Evolutionary conservation across 2,797 vertebrate genomes (phyloP).

Genomic region (Ciconia nigra): DNA sequence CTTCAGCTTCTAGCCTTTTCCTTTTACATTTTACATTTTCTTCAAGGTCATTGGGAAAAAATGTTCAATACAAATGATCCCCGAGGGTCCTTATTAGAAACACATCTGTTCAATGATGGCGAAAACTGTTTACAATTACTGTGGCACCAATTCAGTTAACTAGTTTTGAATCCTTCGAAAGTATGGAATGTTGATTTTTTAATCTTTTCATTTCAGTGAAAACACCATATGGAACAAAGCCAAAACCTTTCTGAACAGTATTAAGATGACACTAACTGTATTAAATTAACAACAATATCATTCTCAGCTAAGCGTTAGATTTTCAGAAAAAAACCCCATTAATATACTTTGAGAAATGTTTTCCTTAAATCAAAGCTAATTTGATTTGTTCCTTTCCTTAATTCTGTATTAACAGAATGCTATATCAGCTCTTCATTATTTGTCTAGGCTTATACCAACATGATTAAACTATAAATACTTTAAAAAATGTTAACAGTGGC

Average conservation of each 20-base stretch:
- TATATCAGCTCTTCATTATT: background rate
- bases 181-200: background rate
- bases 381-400: background rate
- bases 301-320: background rate
- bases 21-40: background rate
- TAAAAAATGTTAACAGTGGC: accelerated
- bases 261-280: background rate
- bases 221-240: background rate
- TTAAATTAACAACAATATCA: background rate
- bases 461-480: background rate
- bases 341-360: background rate
- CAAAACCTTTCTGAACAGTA: background rate
- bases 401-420: background rate
- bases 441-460: background rate
- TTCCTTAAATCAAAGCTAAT: background rate
- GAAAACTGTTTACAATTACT: background rate
- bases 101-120: background rate
- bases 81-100: background rate
- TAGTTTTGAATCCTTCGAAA: background rate
- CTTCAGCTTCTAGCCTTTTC: background rate
- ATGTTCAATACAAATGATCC: background rate
- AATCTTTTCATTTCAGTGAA: background rate
- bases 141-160: background rate
- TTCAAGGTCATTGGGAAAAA: background rate
- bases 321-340: background rate